A percentile compares a stretch with the other conserved stretches of the same genome.
phyloP scores from a whole-genome alignment of 2,888 invertebrate species.

The Myopa testacea region DNA sequence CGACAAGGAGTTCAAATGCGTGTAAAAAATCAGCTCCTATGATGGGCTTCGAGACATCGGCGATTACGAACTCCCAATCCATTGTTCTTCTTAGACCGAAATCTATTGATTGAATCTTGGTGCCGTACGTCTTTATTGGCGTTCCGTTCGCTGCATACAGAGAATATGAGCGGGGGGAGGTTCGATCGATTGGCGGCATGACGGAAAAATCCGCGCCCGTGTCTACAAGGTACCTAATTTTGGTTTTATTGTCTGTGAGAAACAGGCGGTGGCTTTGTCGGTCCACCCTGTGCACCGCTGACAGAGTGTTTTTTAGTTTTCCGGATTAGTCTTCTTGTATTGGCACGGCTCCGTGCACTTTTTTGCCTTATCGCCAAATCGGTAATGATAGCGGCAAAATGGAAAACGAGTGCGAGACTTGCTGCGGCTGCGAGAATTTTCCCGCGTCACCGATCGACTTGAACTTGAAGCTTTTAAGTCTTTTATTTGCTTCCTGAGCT shows the following conservation, averaged over 20 bases:
- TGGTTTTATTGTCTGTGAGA: slow-evolving; percentile 15
- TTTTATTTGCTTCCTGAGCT: slow-evolving; percentile 32
- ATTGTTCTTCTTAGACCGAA: slow-evolving; percentile 34
- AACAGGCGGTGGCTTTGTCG: slow-evolving; percentile 18
- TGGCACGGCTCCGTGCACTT: slow-evolving; percentile 36
- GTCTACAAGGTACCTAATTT: slow-evolving; percentile 22
- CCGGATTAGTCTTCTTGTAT: slow-evolving; percentile 33
- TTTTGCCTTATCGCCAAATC: slow-evolving; percentile 29
- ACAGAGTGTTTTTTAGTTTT: slow-evolving; percentile 34
- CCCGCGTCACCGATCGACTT: no score
- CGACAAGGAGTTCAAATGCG: slow-evolving; percentile 17
- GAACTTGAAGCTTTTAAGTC: background rate
- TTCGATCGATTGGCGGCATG: background rate
- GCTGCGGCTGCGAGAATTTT: no score
- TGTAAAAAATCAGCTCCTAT: slow-evolving; percentile 39
- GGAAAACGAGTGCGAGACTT: background rate
- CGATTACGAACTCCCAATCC: slow-evolving; percentile 34
- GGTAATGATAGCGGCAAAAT: slow-evolving; percentile 30
- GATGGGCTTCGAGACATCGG: slow-evolving; percentile 39
- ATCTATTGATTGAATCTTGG: slow-evolving; percentile 36
- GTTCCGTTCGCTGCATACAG: slow-evolving; percentile 39
- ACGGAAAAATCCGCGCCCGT: slow-evolving; percentile 16
- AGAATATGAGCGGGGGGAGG: background rate
- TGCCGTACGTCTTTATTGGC: slow-evolving; percentile 39
- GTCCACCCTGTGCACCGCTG: slow-evolving; percentile 23